Percentiles rank a stretch among this genome's conserved stretches.
phyloP scores from a whole-genome alignment of 2,797 vertebrate species.

The Pteronotus mesoamericanus region DNA sequence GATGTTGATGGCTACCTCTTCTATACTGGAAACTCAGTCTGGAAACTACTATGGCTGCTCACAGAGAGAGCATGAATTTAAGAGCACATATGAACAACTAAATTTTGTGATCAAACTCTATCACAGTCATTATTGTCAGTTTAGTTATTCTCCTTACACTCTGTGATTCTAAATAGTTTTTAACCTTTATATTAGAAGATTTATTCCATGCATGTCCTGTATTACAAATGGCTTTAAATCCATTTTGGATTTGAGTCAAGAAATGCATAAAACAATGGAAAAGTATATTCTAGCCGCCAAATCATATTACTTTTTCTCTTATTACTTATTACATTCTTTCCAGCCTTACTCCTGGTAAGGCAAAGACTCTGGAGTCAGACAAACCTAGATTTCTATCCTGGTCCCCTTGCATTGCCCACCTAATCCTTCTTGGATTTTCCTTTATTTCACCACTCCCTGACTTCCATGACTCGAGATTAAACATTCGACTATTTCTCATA shows the following conservation, averaged over 20 bases:
- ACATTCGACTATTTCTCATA: not conserved
- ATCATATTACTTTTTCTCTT: not conserved
- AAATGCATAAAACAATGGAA: not conserved
- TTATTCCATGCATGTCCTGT: not conserved
- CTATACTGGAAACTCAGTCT: not conserved
- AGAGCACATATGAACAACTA: not conserved
- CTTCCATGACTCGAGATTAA: not conserved
- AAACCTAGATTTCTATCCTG: not conserved
- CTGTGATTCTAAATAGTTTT: not conserved
- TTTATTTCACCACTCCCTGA: not conserved
- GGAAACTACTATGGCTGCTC: not conserved
- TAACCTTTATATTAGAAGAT: not conserved
- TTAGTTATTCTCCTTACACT: not conserved
- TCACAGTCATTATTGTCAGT: not conserved
- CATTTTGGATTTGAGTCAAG: not conserved
- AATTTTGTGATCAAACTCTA: not conserved
- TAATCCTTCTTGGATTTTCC: not conserved
- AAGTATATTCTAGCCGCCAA: not conserved
- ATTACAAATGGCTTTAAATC: not conserved
- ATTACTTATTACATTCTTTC: not conserved
- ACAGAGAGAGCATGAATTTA: not conserved
- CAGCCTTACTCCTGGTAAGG: not conserved
- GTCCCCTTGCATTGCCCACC: not conserved
- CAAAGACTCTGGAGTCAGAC: not conserved
- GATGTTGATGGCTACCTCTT: not conserved